Evolutionary conservation across 1,140 invertebrate species (phyloP).

Genomic region (Drosophila pachea): DNA sequence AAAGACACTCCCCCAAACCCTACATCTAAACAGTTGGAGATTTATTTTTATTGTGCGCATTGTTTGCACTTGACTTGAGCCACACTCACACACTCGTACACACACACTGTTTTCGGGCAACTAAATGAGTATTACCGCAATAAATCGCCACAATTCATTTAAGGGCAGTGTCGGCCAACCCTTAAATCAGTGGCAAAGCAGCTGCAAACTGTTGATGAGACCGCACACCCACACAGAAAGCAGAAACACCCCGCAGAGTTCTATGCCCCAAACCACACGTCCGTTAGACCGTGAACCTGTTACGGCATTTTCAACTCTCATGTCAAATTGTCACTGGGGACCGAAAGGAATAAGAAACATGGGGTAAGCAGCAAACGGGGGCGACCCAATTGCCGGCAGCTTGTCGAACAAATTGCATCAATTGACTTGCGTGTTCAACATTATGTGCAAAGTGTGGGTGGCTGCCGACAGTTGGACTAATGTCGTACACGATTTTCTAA

Average conservation of each 20-base stretch:
- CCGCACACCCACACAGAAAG: conserved; percentile 14
- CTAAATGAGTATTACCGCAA: conserved; percentile 78
- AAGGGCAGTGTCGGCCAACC: conserved; percentile 64
- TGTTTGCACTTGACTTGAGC: conserved; percentile 68
- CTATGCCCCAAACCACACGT: conserved; percentile 41
- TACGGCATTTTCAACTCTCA: conserved; percentile 62
- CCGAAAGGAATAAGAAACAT: conserved; percentile 18
- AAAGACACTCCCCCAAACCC: conserved; percentile 1
- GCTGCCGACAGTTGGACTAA: conserved; percentile 66
- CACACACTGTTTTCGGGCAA: conserved; percentile 42
- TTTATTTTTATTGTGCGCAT: conserved; percentile 76
- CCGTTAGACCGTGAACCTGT: conserved; percentile 71
- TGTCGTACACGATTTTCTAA: conserved; percentile 75
- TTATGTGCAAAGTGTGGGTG: conserved; percentile 70
- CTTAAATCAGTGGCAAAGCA: conserved; percentile 67
- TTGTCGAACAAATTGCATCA: conserved; percentile 75
- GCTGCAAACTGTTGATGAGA: conserved; percentile 72
- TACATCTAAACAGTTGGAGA: conserved; percentile 38
- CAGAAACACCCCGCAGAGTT: conserved; percentile 22
- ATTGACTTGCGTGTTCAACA: conserved; percentile 77
- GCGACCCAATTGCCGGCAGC: conserved; percentile 59
- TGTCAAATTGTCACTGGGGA: conserved; percentile 75
- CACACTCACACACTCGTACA: conserved; percentile 10
- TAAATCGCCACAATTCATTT: conserved; percentile 78
- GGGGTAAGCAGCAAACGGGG: conserved; percentile 4